phyloP scores from a whole-genome alignment of 2,113 vertebrate species.

The Cebus imitator region DNA sequence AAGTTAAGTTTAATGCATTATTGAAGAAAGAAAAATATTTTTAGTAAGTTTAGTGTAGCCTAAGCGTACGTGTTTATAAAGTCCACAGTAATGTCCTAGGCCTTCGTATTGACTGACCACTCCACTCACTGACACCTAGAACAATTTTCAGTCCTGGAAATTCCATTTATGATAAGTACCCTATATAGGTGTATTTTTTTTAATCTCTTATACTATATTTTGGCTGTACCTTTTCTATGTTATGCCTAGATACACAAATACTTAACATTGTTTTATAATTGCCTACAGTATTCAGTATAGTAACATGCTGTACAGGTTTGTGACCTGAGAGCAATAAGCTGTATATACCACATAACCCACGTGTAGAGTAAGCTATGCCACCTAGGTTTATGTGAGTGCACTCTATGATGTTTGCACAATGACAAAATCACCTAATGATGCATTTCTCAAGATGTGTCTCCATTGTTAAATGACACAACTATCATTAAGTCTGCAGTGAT shows the following conservation, averaged over 20 bases:
- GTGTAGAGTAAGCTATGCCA: neutral
- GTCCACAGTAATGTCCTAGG: neutral
- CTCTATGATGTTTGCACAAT: neutral
- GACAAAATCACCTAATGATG: neutral
- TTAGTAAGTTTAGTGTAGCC: neutral
- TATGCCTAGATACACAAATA: neutral
- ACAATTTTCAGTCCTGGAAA: neutral
- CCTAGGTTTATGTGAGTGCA: neutral
- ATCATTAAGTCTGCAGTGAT: neutral
- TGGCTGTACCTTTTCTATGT: neutral
- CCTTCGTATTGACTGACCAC: neutral
- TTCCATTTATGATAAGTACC: neutral
- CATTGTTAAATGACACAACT: neutral
- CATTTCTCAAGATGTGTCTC: neutral
- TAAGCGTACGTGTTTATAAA: neutral
- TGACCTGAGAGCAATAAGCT: neutral
- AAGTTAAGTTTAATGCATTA: neutral
- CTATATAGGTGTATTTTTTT: neutral
- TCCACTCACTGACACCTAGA: neutral
- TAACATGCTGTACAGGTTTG: neutral
- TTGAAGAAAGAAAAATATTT: neutral
- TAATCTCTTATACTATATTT: neutral
- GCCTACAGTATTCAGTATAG: neutral
- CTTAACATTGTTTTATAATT: neutral
- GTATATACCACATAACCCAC: no score